Base-by-base conservation (phyloP, 2,888 invertebrate species). In the Lasioglossum villosulum region DNA sequence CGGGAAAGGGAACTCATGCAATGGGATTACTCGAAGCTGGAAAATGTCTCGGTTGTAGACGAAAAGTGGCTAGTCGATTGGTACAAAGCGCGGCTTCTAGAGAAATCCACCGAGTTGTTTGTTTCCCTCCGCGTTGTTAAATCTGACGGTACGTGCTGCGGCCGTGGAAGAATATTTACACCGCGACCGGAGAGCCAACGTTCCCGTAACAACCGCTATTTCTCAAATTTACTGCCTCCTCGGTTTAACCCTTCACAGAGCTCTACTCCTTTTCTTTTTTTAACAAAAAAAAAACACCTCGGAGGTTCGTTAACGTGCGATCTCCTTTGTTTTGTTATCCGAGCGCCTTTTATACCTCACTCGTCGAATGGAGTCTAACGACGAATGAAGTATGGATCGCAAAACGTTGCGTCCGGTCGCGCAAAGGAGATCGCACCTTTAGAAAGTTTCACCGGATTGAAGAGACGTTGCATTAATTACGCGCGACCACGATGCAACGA, bases 1-100 rank as follows among this genome's bases (percentile, higher is more conserved):
- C 75, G 80, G 30, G 45, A 75, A 87, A 87, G 30, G 84, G 80
- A 83, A 80, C 79, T 81, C 78, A 34, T 79, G 77, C 70, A 80
- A 84, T 77, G 63, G 84, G 78, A 86, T 88, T 83, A 89, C 72
- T 27, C 68, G 79, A 78, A 79, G 76, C 72, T 80, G 72, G 82
- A 39, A 73, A 86, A 84, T 79, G 86, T 82, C 80, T 76, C 68
- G 66, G 52, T 30, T 70, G 48, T 72, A 75, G 76, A 77, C 73
- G 76, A 70, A 75, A 82, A 82, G 70, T 70, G 80, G 73, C 52
- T 63, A 59, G 37, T 78, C 83, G 75, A 85, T 83, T 63, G 76
- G 48, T 76, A 74, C 76, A 68, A 75, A 81, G 39, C 34, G 37
- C 52, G 76, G 19, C 63, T 86, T 66, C 42, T 66, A 63, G 52